phyloP scores from a whole-genome alignment of 2,797 vertebrate genomes.

The Diplodus puntazzo region DNA sequence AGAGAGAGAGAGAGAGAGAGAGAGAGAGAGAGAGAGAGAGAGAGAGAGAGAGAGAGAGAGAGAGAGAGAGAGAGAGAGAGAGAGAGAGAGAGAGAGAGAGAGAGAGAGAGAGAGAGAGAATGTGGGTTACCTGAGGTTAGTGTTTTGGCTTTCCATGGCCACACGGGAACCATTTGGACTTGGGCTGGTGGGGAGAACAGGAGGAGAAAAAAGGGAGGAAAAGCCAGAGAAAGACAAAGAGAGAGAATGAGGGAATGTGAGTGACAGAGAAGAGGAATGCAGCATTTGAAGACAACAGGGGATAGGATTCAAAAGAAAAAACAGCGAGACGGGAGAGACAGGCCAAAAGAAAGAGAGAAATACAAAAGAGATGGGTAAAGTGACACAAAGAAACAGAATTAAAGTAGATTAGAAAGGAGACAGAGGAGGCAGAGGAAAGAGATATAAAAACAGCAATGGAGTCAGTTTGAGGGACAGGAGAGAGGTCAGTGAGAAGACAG shows the following conservation, averaged over 20 bases:
- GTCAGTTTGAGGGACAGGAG: neutral
- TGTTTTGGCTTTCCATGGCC: constrained; percentile 83
- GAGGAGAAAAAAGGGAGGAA: constrained; percentile 22
- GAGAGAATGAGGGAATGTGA: constrained; percentile 28
- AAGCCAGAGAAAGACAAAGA: constrained; percentile 41
- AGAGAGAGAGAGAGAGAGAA: constrained; percentile 15
- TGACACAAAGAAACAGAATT: constrained; percentile 5
- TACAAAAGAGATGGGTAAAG: constrained; percentile 11
- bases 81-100: constrained; percentile 31
- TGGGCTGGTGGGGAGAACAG: constrained; percentile 75
- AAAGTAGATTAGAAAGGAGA: neutral
- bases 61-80: constrained; percentile 32
- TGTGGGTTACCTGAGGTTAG: constrained; percentile 84
- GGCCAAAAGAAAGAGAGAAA: constrained; percentile 9
- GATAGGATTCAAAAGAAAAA: constrained; percentile 22
- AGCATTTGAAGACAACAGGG: constrained; percentile 39
- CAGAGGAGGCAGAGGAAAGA: neutral
- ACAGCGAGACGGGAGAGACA: constrained; percentile 11
- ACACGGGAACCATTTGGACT: constrained; percentile 85
- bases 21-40: neutral
- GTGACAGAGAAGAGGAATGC: constrained; percentile 34
- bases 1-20: neutral
- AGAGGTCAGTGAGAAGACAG: constrained; percentile 2
- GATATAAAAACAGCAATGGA: neutral
- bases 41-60: neutral